Evolutionary conservation across 2,888 invertebrate genomes (phyloP), one percentile per base, ranked within the genome.

Genomic region (Hanleya hanleyi): DNA sequence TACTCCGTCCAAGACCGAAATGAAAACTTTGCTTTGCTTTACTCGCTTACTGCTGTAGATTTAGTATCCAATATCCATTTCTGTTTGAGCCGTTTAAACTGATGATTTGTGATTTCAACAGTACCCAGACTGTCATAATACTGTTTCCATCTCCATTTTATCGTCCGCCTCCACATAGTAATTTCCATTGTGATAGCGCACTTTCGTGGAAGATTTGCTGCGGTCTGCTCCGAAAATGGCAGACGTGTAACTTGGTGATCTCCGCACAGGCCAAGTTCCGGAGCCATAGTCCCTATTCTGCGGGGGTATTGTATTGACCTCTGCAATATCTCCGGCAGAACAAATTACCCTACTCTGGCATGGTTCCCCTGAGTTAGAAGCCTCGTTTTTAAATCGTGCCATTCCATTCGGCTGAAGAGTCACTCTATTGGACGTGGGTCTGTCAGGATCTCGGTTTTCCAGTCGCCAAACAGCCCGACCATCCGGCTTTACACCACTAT

Each of bases 131-230:
- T 57, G 57, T 57, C 57, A 57, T 32, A 57, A 57, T 18, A 57
- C 57, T 26, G 57, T 57, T 57, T 57, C 57, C 57, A 57, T 57
- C 26, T 57, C 57, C 57, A 57, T 57, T 15, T 57, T 57, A 57
- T 29, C 57, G 57, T 57, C 57, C 29, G 86, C 83, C 61, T 83
- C 84, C n/a, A 84, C 81, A 67, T 87, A 87, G 71, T 84, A 84
- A 64, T 85, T 86, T n/a, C 85, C 85, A 67, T 85, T 85, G 69
- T 82, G 79, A 68, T 77, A 81, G 74, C 81, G 71, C 33, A 71
- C 67, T 68, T 73, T 78, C 18, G 71, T 69, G 22, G 70, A 69
- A 50, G 77, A 74, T 37, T 66, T 66, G 26, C 35, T 33, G 6
- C 62, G 35, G 22, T 70, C 66, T n/a, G 78, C 77, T 32, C 77